Percentiles rank a stretch among this genome's conserved stretches.
phyloP scores from a whole-genome alignment of 2,797 vertebrate genomes.

The Eulemur coronatus region DNA sequence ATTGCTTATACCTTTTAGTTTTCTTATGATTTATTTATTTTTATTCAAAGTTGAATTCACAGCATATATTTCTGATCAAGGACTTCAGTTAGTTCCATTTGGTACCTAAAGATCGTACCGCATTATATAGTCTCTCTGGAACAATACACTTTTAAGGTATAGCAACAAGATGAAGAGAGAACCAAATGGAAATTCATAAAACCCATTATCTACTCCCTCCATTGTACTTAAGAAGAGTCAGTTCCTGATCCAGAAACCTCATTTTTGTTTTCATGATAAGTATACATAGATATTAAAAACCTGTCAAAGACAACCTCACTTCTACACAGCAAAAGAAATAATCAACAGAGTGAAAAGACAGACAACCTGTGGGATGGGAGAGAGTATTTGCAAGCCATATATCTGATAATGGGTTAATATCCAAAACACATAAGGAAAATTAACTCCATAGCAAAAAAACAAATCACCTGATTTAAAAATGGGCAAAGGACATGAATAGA shows the following conservation, averaged over 20 bases:
- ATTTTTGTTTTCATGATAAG: not conserved
- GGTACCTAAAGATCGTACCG: not conserved
- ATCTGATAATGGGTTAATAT: not conserved
- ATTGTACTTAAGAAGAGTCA: not conserved
- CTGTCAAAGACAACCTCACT: not conserved
- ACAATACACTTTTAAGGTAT: not conserved
- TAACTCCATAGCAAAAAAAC: not conserved
- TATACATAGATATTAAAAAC: not conserved
- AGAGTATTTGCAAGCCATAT: not conserved
- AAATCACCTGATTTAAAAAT: not conserved
- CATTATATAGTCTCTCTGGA: not conserved
- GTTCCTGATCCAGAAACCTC: not conserved
- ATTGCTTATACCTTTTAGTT: not conserved
- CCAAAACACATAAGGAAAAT: not conserved
- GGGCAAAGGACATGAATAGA: not conserved
- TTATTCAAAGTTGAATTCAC: not conserved
- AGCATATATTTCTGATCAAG: not conserved
- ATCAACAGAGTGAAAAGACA: not conserved
- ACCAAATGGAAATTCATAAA: not conserved
- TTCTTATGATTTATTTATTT: not conserved
- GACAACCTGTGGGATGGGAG: not conserved
- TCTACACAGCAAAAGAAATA: not conserved
- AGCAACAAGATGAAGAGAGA: not conserved
- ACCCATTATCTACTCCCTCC: not conserved
- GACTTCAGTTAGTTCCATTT: not conserved